Conservation (phyloP, 1,140 invertebrate genomes). For the Pygmarrhopalites habei region DNA sequence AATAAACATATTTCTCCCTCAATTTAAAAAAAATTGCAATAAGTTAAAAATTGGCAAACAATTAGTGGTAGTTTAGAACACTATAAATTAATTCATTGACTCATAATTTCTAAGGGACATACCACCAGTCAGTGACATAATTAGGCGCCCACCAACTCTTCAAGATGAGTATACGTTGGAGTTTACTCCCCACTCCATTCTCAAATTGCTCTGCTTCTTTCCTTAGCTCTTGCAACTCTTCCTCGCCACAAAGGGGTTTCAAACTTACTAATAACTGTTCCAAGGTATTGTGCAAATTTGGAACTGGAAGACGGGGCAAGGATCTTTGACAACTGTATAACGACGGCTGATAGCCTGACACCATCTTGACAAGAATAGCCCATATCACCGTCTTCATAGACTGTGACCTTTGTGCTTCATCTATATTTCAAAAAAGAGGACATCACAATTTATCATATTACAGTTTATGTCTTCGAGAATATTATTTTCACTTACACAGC, state of each 20-base stretch:
- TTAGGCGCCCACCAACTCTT: conserved; percentile 51
- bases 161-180: conserved; percentile 47
- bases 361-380: conserved; percentile 45
- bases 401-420: conserved; percentile 45
- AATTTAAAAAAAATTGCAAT: conserved; percentile 24
- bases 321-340: conserved; percentile 49
- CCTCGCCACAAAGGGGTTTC: conserved; percentile 46
- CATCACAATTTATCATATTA: too few relatives aligned
- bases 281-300: conserved; percentile 45
- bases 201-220: conserved; percentile 47
- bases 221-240: conserved; percentile 44
- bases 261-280: conserved; percentile 46
- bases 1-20: conserved; percentile 47
- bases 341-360: conserved; percentile 48
- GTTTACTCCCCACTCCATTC: conserved; percentile 44
- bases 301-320: conserved; percentile 48
- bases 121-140: conserved; percentile 53
- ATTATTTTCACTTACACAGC: conserved; percentile 47
- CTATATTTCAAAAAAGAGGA: conserved; percentile 36
- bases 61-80: not conserved
- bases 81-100: not conserved
- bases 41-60: too few relatives aligned
- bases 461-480: too few relatives aligned
- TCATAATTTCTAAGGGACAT: conserved; percentile 37
- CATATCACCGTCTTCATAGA: conserved; percentile 45